Base-by-base conservation (phyloP, 2,113 vertebrate genomes). In the Cyprinus carpio region DNA sequence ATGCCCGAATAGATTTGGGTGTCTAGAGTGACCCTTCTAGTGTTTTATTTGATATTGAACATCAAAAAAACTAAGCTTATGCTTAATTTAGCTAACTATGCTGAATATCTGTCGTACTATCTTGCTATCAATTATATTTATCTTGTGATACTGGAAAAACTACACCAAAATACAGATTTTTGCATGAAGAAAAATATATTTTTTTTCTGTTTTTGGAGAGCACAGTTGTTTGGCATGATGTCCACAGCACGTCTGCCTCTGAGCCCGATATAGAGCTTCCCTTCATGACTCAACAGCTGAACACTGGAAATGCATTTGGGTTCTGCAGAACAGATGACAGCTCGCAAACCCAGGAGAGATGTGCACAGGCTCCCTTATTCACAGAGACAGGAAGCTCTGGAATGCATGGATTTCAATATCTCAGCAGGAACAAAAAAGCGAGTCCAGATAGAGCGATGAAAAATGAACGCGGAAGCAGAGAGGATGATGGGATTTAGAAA, bases 231-330 rank as follows among this genome's bases (percentile, higher is more conserved):
- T 56, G 75, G 12, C 49, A 40, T 29, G 5, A 12, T 58, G 51
- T 54, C n/a, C 51, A 51, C 29, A 54, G 25, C 23, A 54, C 18
- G 49, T 77, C 51, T 31, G 25, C 37, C 10, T 37, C 54, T 40
- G 20, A 60, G 20, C 34, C 77, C 6, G 23, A 80, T 80, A 80
- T 60, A 80, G 77, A 75, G 27, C 29, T 60, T 25, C 18, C 27
- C 78, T 86, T 81, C 76, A 77, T 77, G 67, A 86, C 65, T 86
- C 37, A 86, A 62, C 76, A 82, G 71, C 31, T 15, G 23, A 49
- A 82, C 85, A 88, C 25, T 54, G 71, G 75, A 88, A 88, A 76
- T 86, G 82, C 87, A 88, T 88, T 81, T 86, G 81, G 51, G 46
- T 13, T 74, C 71, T 46, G 37, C 37, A 6, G 37, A 6, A 7